Percentiles rank a stretch among this genome's conserved stretches.
Evolutionary conservation across 2,888 invertebrate genomes (phyloP).

Genomic region (Dolichomitus sp.): DNA sequence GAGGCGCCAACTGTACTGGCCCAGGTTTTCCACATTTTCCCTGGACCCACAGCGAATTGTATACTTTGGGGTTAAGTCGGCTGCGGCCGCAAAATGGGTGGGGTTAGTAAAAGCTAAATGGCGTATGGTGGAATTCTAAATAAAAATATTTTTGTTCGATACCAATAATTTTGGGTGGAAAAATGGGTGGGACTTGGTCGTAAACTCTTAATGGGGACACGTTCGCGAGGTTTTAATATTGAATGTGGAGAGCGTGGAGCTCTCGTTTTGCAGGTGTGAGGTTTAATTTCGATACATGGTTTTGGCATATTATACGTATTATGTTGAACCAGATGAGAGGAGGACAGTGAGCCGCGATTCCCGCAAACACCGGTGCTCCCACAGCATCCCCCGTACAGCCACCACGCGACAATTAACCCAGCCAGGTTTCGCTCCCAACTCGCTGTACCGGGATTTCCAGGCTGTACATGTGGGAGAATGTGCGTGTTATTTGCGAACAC

Average conservation of each 20-base stretch:
- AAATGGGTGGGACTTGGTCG: neutral
- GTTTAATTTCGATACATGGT: constrained; percentile 4
- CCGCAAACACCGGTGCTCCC: neutral
- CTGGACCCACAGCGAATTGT: no score
- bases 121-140: no score
- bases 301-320: constrained; percentile 22
- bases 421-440: neutral
- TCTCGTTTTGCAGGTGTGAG: neutral
- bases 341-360: constrained; percentile 7
- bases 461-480: neutral
- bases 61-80: no score
- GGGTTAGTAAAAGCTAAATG: no score
- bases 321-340: neutral
- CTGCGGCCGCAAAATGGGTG: no score
- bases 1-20: no score
- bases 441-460: neutral
- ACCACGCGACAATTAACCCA: constrained; percentile 10
- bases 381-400: neutral
- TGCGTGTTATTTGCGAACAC: constrained; percentile 5
- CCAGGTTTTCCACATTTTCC: no score
- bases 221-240: constrained; percentile 3
- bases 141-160: neutral
- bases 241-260: neutral
- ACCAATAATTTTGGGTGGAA: neutral
- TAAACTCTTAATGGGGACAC: constrained; percentile 13